Base-by-base conservation (phyloP, 1,140 invertebrate genomes). In the Drosophila santomea region DNA sequence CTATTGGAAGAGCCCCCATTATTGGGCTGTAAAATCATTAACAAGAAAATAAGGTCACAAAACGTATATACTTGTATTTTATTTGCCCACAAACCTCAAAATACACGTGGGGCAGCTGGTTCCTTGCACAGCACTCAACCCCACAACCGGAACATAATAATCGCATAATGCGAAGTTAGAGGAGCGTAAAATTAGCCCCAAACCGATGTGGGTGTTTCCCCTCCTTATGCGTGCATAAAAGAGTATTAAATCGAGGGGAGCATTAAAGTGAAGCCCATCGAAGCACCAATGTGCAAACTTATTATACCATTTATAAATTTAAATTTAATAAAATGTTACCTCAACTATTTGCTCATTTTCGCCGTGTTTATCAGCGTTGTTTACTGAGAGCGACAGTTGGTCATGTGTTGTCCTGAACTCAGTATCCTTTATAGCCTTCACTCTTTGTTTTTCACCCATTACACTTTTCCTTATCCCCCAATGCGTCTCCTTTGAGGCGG, bases 131-230 rank as follows among this genome's bases (percentile, higher is more conserved):
- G 43, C 20, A 20, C 35, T 25, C 11, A 20, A 1, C 32, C 38
- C 47, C 5, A 36, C 67, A 72, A 48, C 69, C 47, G 43, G 25
- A 71, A 74, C 58, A 52, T 74, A 66, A 80, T 76, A 85, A 73
- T 45, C 54, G 20, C 52, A 85, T 69, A 81, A 81, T 86, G 68
- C 72, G 76, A 68, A 85, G 81, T 86, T 81, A 75, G 78, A 85
- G 58, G 61, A 82, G 82, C 78, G 82, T 85, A 78, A 85, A 85
- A 85, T 85, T 86, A 78, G 64, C 68, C 47, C 50, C 48, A 66
- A 86, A 78, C 28, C 43, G 23, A 73, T 43, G 57, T 35, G 59
- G 51, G 14, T 28, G 51, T 51, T 64, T 20, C 35, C 61, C 41
- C 44, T 60, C 2, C 39, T 36, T 47, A 35, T 51, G 63, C 43